Base-by-base conservation (phyloP, 2,113 vertebrate genomes). In the Rhabdornis inornatus region DNA sequence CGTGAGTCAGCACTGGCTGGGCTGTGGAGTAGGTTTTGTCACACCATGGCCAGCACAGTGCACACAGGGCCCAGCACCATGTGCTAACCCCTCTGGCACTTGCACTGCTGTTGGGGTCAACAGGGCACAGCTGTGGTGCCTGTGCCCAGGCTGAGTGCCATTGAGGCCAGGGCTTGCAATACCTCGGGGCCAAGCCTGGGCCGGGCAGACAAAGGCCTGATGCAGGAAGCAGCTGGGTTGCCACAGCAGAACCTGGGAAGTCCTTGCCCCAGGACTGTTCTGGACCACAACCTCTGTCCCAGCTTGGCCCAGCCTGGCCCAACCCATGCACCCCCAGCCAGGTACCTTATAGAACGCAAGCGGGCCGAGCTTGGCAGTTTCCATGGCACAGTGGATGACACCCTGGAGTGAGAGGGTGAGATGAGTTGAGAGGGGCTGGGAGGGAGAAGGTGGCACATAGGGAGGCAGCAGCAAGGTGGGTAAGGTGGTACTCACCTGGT, bases 321-420 rank as follows among this genome's bases (percentile, higher is more conserved):
- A 11, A 18, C 30, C 52, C 59, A 11, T 0, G 4, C 7, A 1
- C 2, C 24, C 47, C 50, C 86, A 50, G 49, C 7, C 4, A 18
- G 31, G 90, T 89, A 99, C 99, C 99, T 99, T 99, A 94, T 99
- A 99, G 94, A 99, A 99, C 49, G 99, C 99, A 49, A 98, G 82
- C 0, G 99, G 99, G 75, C 99, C 99, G 1, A 99, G 98, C 92
- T 94, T 99, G 4, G 99, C 99, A 0, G 99, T 99, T 95, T 99
- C 99, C 94, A 96, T 5, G 20, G 99, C 96, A 68, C 99, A 99
- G 94, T 99, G 99, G 3, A 72, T 6, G 15, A 99, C 98, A 3
- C 99, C 98, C 99, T 99, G 89, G 5, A 31, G 81, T 0, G 31
- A 79, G 92, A 90, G 68, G n/a, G 40, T 13, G 66, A 57, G 87